Base-by-base conservation (phyloP, 2,888 invertebrate species). In the Oscheius onirici region DNA sequence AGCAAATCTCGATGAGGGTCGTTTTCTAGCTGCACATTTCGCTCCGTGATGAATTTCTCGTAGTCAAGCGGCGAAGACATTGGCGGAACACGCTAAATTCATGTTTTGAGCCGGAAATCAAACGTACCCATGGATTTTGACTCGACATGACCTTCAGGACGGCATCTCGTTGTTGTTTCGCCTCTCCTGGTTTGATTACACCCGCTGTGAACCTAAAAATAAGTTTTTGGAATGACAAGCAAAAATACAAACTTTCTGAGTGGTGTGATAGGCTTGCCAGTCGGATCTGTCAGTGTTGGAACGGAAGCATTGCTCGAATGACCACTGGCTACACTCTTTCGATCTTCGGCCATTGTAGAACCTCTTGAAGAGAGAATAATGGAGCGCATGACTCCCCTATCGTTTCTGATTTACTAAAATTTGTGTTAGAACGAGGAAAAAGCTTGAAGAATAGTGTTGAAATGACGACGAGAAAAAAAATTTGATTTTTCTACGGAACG, bases 1-100 rank as follows among this genome's bases (percentile, higher is more conserved):
- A 86, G 75, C 49, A 87, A 74, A 58, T 86, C 86, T 24, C 86
- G 61, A 52, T 84, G 83, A 2, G 82, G 74, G 70, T 86, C 86
- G 73, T 84, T 85, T 57, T 86, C 86, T 51, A 86, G 61, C 55
- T 82, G 81, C 11, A 84, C 83, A 57, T 77, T 82, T 58, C 83
- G 69, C 57, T 87, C 86, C 11, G 80, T 75, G 15, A 87, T 72
- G 67, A 86, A 87, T 61, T 78, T 77, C 69, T 86, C 86, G 58
- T 87, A 86, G 71, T 86, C 85, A 17, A 86, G 63, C 0, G 86
- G 86, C 34, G 74, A 73, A 6, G 83, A 52, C 24, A 86, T 77
- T 11, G 86, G 85, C 10, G 83, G 75, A 26, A 79, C 77, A 52
- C 86, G 72, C 85, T 85, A 71, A 40, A 76, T n/a, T 28, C 13